phyloP scores from a whole-genome alignment of 1,140 invertebrate species.

The Epicauta chinensis region DNA sequence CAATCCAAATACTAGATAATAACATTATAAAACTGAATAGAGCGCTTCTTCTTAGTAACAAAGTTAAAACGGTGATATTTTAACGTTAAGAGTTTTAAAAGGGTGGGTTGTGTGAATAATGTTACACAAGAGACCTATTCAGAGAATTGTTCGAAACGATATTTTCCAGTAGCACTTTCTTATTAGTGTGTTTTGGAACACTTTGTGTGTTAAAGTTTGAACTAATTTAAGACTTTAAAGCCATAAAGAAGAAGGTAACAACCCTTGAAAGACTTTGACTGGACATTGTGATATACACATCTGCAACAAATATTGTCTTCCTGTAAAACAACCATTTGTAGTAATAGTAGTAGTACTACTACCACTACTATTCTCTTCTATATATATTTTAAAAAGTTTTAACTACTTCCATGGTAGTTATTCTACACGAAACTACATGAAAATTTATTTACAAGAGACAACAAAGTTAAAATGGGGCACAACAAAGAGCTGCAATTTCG shows the following conservation, averaged over 20 bases:
- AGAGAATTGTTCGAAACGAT: constrained; percentile 25
- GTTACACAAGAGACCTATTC: constrained; percentile 21
- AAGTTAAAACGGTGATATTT: constrained; percentile 40
- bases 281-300: constrained; percentile 34
- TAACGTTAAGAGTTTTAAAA: constrained; percentile 19
- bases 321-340: too few relatives aligned
- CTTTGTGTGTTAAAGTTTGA: constrained; percentile 35
- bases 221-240: constrained; percentile 40
- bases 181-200: constrained; percentile 40
- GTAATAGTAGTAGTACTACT: too few relatives aligned
- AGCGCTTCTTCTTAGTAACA: constrained; percentile 21
- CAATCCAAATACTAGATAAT: too few relatives aligned
- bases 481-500: too few relatives aligned
- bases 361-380: too few relatives aligned
- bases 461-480: too few relatives aligned
- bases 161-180: constrained; percentile 37
- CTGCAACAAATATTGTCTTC: constrained; percentile 14
- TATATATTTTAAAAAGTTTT: background rate
- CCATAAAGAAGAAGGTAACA: constrained; percentile 40
- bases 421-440: background rate
- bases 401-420: constrained; percentile 10
- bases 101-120: constrained; percentile 31
- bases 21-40: background rate
- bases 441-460: background rate
- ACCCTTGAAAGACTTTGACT: constrained; percentile 32